Evolutionary conservation across 1,140 invertebrate species (phyloP).

Genomic region (Rhopalosiphum maidis): DNA sequence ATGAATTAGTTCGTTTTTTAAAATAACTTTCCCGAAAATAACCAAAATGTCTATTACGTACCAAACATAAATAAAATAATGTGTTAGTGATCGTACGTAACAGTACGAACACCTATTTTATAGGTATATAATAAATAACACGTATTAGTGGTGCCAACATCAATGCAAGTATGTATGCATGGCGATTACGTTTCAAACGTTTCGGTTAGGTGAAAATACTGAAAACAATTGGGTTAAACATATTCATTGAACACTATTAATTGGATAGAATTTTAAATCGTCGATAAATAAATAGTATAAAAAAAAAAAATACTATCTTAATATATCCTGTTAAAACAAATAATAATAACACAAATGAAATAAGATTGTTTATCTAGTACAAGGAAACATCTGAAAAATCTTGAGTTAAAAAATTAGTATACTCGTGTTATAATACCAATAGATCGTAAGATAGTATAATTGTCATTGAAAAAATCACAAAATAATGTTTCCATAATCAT

Average conservation of each 20-base stretch:
- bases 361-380: not conserved
- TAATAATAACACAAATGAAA: not conserved
- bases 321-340: not conserved
- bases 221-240: not conserved
- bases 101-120: not conserved
- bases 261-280: not conserved
- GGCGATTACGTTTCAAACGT: not conserved
- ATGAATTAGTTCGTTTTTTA: not conserved
- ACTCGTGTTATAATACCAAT: not conserved
- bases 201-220: not conserved
- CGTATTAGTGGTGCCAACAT: not conserved
- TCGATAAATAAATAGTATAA: not conserved
- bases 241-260: not conserved
- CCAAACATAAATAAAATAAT: not conserved
- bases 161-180: not conserved
- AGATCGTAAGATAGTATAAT: not conserved
- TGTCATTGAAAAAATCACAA: not conserved
- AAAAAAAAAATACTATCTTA: not conserved
- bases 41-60: not conserved
- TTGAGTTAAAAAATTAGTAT: not conserved
- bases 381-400: not conserved
- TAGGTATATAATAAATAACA: not conserved
- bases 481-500: not conserved
- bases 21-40: not conserved
- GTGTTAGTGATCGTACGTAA: not conserved